phyloP scores from a whole-genome alignment of 1,140 invertebrate species.

The Lepidurus apus region DNA sequence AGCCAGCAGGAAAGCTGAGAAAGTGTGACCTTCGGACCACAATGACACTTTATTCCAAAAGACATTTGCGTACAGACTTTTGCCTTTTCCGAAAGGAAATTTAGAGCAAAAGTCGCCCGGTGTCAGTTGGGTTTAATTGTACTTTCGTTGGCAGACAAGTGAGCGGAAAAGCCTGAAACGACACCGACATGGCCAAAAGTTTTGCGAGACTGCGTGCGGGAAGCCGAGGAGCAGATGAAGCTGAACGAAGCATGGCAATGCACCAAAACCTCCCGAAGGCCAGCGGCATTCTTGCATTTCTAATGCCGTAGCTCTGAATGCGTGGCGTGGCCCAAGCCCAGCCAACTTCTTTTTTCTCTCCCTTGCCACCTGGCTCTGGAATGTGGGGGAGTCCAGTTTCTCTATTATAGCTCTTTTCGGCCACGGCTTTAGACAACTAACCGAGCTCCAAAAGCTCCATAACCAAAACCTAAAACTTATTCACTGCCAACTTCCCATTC shows the following conservation, averaged over 20 bases:
- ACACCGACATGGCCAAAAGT: slow-evolving; percentile 5
- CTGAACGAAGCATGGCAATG: slow-evolving; percentile 17
- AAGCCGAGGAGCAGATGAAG: neutral
- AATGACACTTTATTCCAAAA: neutral
- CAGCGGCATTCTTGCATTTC: slow-evolving; percentile 21
- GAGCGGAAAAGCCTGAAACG: neutral
- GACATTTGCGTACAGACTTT: slow-evolving; percentile 10
- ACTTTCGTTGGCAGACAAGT: neutral
- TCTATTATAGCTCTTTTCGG: slow-evolving; percentile 14
- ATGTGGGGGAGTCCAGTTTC: slow-evolving; percentile 20
- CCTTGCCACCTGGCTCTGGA: slow-evolving; percentile 17
- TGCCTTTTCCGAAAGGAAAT: neutral
- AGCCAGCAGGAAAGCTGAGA: neutral
- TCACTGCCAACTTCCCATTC: too few relatives aligned
- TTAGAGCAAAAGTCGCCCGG: neutral
- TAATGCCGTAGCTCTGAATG: slow-evolving; percentile 21
- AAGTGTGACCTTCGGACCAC: too few relatives aligned
- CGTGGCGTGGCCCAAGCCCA: slow-evolving; percentile 16
- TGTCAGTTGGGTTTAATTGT: slow-evolving; percentile 3
- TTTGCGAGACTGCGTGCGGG: neutral
- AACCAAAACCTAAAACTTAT: too few relatives aligned
- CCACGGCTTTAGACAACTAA: neutral
- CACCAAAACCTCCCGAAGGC: slow-evolving; percentile 20
- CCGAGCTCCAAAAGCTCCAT: neutral
- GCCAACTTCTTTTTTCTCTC: neutral